Conservation (phyloP, 2,113 vertebrate genomes). For the pig (Sus scrofa) region T2T-Sscrofa CM000826.6:86697001-86697500, state of each 20-base stretch:
- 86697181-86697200: too few species aligned
- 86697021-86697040: background rate
- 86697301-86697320: background rate
- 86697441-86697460: background rate
- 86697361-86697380: background rate
- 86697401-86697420: background rate
- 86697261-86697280: too few species aligned
- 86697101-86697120: background rate
- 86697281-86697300: too few species aligned
- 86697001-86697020: background rate
- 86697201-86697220: too few species aligned
- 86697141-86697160: background rate
- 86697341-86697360: background rate
- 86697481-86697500: background rate
- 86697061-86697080: background rate
- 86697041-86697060: background rate
- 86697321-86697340: background rate
- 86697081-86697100: background rate
- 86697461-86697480: constrained; percentile 12
- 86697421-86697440: background rate
- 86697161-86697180: too few species aligned
- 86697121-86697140: background rate
- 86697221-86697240: too few species aligned
- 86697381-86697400: background rate
- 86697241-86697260: too few species aligned